Evolutionary conservation across 1,140 invertebrate species (phyloP), one percentile per base, ranked within the genome.

Genomic region (Zaprionus vittiger): DNA sequence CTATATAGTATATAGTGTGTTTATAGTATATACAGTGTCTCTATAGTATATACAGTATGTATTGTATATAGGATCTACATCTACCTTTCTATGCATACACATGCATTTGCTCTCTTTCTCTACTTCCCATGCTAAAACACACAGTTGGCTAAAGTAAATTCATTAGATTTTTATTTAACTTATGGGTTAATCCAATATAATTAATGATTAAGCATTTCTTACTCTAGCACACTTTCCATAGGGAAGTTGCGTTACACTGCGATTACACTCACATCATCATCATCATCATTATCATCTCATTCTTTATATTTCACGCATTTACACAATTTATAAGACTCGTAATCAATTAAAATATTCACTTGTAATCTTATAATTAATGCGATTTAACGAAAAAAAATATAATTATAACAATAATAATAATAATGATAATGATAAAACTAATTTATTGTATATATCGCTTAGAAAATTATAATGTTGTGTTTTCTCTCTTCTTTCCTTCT

Each of bases 151-250:
- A 9, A 67, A 79, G 64, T 81, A 82, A 84, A 84, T 73, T 79
- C 69, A 86, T 82, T 82, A 79, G 83, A 76, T 79, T 77, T 85
- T 85, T 85, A 85, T 85, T 85, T 73, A 79, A 85, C 76, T 85
- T 82, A 85, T 86, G 47, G 63, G 67, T 81, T 79, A 70, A 54
- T 77, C 69, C 81, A 83, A 86, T 85, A 85, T 72, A 86, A 68
- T 73, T 70, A 26, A 62, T 74, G 57, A 24, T 66, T 64, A 67
- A 59, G 56, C 57, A 68, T 73, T 60, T 73, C 34, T 31, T 55
- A 60, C 28, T 44, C 41, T 1, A 52, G 41, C 41, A 54, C 63
- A 49, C 26, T 65, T 64, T 72, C 62, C 61, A 31, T 65, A 1
- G 5, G 62, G 54, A 72, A 34, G 20, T 49, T 49, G 44, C 52